phyloP scores from a whole-genome alignment of 2,797 vertebrate species.

The Pseudomugil tenellus region DNA sequence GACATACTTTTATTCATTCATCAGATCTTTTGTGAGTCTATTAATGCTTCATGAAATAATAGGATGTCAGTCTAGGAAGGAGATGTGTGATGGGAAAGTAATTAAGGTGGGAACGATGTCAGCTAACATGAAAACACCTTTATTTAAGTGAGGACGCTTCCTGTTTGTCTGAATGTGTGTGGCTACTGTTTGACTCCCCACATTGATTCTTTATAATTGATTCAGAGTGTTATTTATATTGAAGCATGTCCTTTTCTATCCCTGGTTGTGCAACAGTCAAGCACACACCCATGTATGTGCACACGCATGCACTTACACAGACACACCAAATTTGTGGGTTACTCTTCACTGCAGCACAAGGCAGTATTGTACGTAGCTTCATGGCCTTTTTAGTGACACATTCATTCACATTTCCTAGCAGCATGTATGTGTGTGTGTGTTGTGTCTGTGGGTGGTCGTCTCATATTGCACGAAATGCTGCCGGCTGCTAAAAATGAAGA shows the following conservation, averaged over 20 bases:
- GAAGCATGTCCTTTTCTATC: conserved; percentile 42
- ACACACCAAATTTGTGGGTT: conserved; percentile 28
- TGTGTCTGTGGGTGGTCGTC: conserved; percentile 50
- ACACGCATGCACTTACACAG: neutral
- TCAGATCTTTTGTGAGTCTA: neutral
- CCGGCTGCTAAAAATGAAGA: conserved; percentile 79
- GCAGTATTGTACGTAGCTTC: conserved; percentile 63
- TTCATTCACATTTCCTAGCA: conserved; percentile 74
- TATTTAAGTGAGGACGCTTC: conserved; percentile 37
- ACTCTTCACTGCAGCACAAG: conserved; percentile 65
- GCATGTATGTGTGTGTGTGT: conserved; percentile 37
- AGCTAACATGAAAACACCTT: conserved; percentile 19
- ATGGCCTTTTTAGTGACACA: conserved; percentile 61
- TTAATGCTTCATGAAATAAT: conserved; percentile 5
- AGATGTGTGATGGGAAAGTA: conserved; percentile 34
- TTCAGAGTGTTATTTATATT: conserved; percentile 59
- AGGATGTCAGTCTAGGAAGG: conserved; percentile 15
- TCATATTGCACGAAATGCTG: conserved; percentile 69
- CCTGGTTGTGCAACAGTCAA: conserved; percentile 28
- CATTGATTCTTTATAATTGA: conserved; percentile 62
- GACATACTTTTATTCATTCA: neutral
- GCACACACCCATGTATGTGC: neutral
- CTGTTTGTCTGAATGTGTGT: neutral
- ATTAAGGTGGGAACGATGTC: conserved; percentile 29
- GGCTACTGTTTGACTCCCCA: conserved; percentile 44